Base-by-base conservation (phyloP, 2,888 invertebrate genomes). In the Drosophila yooni region DNA sequence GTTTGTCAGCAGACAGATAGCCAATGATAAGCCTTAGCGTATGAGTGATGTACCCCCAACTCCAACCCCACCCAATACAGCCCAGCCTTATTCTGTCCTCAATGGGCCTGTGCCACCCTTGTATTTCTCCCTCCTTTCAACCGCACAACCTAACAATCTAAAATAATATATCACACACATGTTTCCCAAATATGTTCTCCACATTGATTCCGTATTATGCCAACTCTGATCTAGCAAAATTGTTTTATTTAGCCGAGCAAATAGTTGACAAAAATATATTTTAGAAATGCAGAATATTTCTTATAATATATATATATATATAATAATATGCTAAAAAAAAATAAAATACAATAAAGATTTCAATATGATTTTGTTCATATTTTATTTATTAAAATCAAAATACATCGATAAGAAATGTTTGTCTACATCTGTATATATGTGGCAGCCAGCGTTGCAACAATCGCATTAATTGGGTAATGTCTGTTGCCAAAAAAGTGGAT, bases 1-100 rank as follows among this genome's bases (percentile, higher is more conserved):
- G 80, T 88, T 82, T 85, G 85, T 82, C 89, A 86, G 88, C 88
- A 87, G 88, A 89, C 89, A 87, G 89, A 86, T 89, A 89, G 89
- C 85, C 85, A 86, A 86, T 86, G 85, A 86, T 86, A 86, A 86
- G 88, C 87, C 87, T 87, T 76, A 79, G 82, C 88, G 88, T 87
- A 86, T 86, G 84, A 86, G 84, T 86, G 89, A 86, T 89, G 83
- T 86, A 76, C 81, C 69, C 46, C 67, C 27, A 38, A n/a, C 38
- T 18, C 27, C 53, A 34, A 7, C 21, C 43, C 21, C 46, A 46
- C 15, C 25, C 46, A 46, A 15, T 25, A 3, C 43, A 2, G 33
- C 33, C 33, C 38, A 25, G 15, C 46, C 65, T 36, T 48, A 36
- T 57, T 66, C 52, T 52, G 36, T 50, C 43, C 57, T 25, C 25